Base-by-base conservation (phyloP, 2,888 invertebrate species). In the Dinocampus coccinellae region DNA sequence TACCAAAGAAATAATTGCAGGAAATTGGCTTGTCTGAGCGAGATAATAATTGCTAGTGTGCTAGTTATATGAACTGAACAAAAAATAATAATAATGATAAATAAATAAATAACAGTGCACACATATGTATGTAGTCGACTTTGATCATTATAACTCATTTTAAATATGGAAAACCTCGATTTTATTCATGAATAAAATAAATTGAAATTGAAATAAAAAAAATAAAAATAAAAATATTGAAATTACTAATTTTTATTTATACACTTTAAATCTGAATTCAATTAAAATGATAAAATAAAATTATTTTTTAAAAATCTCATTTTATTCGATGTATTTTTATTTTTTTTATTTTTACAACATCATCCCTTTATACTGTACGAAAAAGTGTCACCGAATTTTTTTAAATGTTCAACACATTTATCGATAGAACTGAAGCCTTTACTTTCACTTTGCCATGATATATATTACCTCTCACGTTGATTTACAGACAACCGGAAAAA, bases 321-420 rank as follows among this genome's bases (percentile, higher is more conserved):
- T n/a, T n/a, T n/a, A n/a, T n/a, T n/a, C n/a, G n/a, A n/a, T n/a
- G n/a, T n/a, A n/a, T n/a, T n/a, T n/a, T n/a, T n/a, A n/a, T n/a
- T n/a, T n/a, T n/a, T 47, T 47, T 7, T 7, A 9, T 16, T 16
- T 6, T 20, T 3, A 4, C 7, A 3, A 47, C 16, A 7, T 16
- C 47, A 20, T 9, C 47, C 16, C 47, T 29, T 4, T 47, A n/a
- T 7, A 47, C 47, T n/a, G 16, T n/a, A 16, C 47, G 7, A n/a
- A 47, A n/a, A 47, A n/a, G 4, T n/a, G n/a, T 16, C 9, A 16
- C 20, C n/a, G 82, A 82, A 79, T 58, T 7, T 29, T n/a, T 62
- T 55, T 42, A 72, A 53, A 63, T 73, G 70, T 71, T 70, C 34
- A 58, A n/a, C 65, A 26, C 63, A 60, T 11, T 0, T 10, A 10